Percentiles rank a stretch among this genome's conserved stretches.
Conservation (phyloP, 1,140 invertebrate species). For the Diachasmimorpha longicaudata region DNA sequence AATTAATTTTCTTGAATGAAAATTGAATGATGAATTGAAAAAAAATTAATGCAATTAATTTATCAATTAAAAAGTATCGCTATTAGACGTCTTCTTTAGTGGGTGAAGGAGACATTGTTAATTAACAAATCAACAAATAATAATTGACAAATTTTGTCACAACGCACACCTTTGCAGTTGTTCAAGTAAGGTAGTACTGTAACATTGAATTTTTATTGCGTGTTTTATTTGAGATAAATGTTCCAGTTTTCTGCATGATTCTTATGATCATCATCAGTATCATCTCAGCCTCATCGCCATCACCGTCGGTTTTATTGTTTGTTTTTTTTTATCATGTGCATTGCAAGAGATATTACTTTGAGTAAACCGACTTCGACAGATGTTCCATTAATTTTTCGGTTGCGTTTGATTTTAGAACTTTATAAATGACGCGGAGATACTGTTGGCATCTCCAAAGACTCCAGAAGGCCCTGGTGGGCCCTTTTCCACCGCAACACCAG, state of each 20-base stretch:
- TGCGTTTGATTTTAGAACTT: conserved; percentile 68
- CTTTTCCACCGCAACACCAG: conserved; percentile 76
- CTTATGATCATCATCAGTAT: background rate
- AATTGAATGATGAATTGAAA: background rate
- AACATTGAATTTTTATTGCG: background rate
- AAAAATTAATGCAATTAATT: too few relatives aligned
- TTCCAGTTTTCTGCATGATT: background rate
- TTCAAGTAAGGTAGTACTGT: conserved; percentile 47
- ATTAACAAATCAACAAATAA: background rate
- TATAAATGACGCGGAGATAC: conserved; percentile 78
- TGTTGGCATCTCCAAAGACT: conserved; percentile 75
- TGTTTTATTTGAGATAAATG: conserved; percentile 3
- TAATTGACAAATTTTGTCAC: conserved; percentile 43
- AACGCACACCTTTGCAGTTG: conserved; percentile 50
- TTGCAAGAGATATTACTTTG: background rate
- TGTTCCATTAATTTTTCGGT: background rate
- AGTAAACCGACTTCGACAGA: background rate
- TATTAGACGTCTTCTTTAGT: too few relatives aligned
- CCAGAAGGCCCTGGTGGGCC: conserved; percentile 67
- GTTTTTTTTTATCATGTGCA: background rate
- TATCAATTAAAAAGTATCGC: too few relatives aligned
- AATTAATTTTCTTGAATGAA: too few relatives aligned
- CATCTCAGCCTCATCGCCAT: background rate
- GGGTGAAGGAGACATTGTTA: background rate
- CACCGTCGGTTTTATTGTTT: background rate